Conservation (phyloP, 2,113 vertebrate genomes). For the Axis porcinus region DNA sequence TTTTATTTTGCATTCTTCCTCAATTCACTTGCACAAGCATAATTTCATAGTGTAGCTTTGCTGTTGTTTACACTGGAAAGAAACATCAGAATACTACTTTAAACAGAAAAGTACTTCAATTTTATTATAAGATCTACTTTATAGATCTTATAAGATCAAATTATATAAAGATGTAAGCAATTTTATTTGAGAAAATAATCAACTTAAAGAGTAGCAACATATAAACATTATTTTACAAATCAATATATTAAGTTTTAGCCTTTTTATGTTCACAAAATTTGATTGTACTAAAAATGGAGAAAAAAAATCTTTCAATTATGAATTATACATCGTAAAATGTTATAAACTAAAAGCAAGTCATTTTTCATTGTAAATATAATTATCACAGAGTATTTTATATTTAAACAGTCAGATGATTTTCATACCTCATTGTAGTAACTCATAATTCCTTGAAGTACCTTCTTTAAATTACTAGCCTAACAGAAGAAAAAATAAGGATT, state of each 20-base stretch:
- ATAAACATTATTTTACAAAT: conserved; percentile 13
- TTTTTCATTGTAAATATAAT: not conserved
- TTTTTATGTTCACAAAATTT: not conserved
- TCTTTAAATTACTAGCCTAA: conserved; percentile 97
- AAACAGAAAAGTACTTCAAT: not conserved
- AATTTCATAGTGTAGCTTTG: not conserved
- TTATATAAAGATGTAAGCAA: not conserved
- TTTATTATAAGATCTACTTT: conserved; percentile 7
- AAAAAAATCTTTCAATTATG: not conserved
- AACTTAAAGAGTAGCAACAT: conserved; percentile 4
- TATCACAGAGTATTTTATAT: not conserved
- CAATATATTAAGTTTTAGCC: not conserved
- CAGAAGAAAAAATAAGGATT: conserved; percentile 43
- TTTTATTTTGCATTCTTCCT: not conserved
- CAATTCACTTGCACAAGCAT: not conserved
- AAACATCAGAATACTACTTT: conserved; percentile 16
- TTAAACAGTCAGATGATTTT: conserved; percentile 50
- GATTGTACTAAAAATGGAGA: not conserved
- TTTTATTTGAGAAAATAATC: conserved; percentile 33
- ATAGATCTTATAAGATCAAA: not conserved
- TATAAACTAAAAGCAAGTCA: not conserved
- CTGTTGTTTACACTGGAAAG: not conserved
- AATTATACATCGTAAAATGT: not conserved
- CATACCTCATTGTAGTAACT: conserved; percentile 97
- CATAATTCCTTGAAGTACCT: conserved; percentile 95